Evolutionary conservation across 1,140 invertebrate species (phyloP).

Genomic region (Sipha flava): DNA sequence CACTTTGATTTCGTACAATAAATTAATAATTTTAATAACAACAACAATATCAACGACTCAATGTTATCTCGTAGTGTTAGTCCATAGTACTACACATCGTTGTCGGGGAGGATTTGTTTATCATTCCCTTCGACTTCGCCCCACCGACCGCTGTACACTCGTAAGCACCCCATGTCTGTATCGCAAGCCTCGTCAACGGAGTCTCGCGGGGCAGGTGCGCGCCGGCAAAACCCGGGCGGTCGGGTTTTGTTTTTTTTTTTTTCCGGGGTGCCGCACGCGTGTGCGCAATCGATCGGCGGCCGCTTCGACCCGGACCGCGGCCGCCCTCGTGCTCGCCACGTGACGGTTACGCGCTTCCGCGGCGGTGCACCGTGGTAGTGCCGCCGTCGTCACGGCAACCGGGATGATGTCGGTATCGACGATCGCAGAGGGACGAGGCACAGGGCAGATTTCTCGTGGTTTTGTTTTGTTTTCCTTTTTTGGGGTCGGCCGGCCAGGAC

Average conservation of each 20-base stretch:
- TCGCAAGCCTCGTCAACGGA: too few species aligned
- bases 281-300: constrained; percentile 5
- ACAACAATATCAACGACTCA: too few species aligned
- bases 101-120: too few species aligned
- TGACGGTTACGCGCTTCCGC: not conserved
- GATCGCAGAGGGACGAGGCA: not conserved
- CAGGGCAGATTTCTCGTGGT: not conserved
- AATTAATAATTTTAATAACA: too few species aligned
- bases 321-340: constrained; percentile 17
- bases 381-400: not conserved
- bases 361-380: not conserved
- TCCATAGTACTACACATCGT: too few species aligned
- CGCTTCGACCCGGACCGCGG: not conserved
- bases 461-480: too few species aligned
- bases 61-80: not conserved
- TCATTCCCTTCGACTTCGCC: too few species aligned
- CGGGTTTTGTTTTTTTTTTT: not conserved
- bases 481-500: not conserved
- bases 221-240: not conserved
- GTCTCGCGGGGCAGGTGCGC: not conserved
- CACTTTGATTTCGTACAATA: too few species aligned
- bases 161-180: too few species aligned
- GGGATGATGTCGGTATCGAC: not conserved
- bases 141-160: too few species aligned
- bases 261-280: not conserved